Evolutionary conservation across 1,140 invertebrate species (phyloP), one percentile per base, ranked within the genome.

Genomic region (Diabrotica undecimpunctata): DNA sequence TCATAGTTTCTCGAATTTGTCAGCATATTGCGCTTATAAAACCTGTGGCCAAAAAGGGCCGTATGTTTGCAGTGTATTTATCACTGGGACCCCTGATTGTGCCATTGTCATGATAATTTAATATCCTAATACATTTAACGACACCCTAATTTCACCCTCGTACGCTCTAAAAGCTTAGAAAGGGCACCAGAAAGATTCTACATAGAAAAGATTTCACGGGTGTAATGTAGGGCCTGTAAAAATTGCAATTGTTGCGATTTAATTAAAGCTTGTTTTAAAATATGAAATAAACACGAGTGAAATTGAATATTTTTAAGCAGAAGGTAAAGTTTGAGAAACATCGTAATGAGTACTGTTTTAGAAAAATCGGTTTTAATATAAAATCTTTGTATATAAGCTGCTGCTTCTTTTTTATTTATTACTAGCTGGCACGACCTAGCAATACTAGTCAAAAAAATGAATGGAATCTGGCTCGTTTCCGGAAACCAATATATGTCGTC

Each of bases 111-210:
- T 78, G 77, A 78, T 78, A 78, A 78, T 78, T 78, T 78, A 78
- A 78, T 78, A 78, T 78, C 77, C 70, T 78, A 78, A 78, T 78
- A 78, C 77, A 75, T 78, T 78, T 78, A 78, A 77, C 77, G 76
- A 78, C 77, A 77, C 77, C 76, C 77, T 75, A 77, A 78, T 77
- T 76, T 72, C 70, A 72, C 72, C 75, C 72, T 69, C 72, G 37
- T 12, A 61, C 46, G 59, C 25, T 54, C 35, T 62, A 62, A 62
- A 46, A 62, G 61, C 61, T n/a, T 52, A 11, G 51, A 53, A 46
- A 52, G 12, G 51, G 51, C 13, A 46, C 41, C 41, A 46, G 41
- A 46, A 46, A 46, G 41, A 46, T 10, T 46, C 8, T 46, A 6
- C 8, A 46, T 46, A 46, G 41, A 46, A 46, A 46, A 57, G 55